Evolutionary conservation across 1,140 invertebrate species (phyloP).

Genomic region (Sipha flava): DNA sequence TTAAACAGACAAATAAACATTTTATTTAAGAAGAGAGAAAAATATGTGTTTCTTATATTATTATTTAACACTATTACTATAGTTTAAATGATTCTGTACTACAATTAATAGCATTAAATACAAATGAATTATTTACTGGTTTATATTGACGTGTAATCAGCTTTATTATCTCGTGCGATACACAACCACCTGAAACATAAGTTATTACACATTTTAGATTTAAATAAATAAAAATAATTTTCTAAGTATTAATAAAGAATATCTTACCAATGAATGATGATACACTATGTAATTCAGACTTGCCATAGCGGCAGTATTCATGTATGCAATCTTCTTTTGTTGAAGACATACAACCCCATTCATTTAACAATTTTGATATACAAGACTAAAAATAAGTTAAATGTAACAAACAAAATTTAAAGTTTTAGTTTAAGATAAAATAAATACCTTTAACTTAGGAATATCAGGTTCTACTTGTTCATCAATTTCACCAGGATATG

Average conservation of each 20-base stretch:
- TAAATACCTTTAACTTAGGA: conserved; percentile 67
- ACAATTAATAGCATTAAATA: conserved; percentile 89
- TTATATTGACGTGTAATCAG: conserved; percentile 94
- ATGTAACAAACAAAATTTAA: not conserved
- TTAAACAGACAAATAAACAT: too few relatives aligned
- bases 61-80: conserved; percentile 50
- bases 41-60: not conserved
- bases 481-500: conserved; percentile 81
- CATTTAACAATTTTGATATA: conserved; percentile 68
- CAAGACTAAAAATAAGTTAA: conserved; percentile 48
- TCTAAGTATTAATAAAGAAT: not conserved
- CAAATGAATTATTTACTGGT: conserved; percentile 89
- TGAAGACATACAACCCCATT: conserved; percentile 70
- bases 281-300: conserved; percentile 88
- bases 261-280: conserved; percentile 74
- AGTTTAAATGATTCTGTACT: conserved; percentile 69
- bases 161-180: conserved; percentile 95
- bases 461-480: conserved; percentile 84
- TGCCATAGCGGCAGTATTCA: conserved; percentile 90
- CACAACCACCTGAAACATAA: conserved; percentile 71
- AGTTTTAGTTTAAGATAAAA: not conserved
- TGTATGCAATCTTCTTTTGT: conserved; percentile 90
- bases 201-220: too few relatives aligned
- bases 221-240: too few relatives aligned
- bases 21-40: not conserved